Base-by-base conservation (phyloP, 2,797 vertebrate genomes). In the Pseudochaenichthys georgianus region DNA sequence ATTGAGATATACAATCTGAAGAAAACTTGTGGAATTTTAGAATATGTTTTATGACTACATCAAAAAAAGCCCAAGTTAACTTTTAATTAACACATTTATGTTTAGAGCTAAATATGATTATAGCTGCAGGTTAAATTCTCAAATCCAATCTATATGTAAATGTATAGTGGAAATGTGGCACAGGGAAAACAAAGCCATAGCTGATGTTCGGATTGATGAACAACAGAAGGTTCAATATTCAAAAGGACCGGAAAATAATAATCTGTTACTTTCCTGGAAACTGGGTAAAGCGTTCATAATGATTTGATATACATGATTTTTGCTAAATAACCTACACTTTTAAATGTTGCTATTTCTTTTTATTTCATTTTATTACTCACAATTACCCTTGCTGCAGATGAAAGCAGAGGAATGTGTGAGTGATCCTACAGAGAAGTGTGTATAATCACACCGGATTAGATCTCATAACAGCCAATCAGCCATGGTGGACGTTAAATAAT, bases 91-190 rank as follows among this genome's bases (percentile, higher is more conserved):
- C 87, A 93, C 88, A 92, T 92, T 92, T 86, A 94, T 85, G 88
- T 92, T 91, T 89, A 69, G 76, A 88, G 88, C 79, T 87, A 94
- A 95, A 94, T 93, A 93, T 92, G 91, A 89, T 93, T 90, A 93
- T 93, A 89, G 89, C 93, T 94, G 85, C 87, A 89, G 93, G 92
- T 94, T 94, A 93, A 94, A 94, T 90, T 94, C 89, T 92, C 85
- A 87, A 94, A 95, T 93, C 89, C 93, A 95, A 95, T 95, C 93
- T 95, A 95, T 94, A 95, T 95, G 94, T 93, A 95, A 95, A 95
- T 95, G 88, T 67, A 87, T 79, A 82, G 88, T 85, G 70, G 86
- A 93, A 91, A 93, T 91, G 85, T 89, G 88, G 87, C 83, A 91
- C 73, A 67, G 84, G 88, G 88, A 93, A 93, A 94, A 94, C 91